A percentile compares a stretch with the other conserved stretches of the same genome.
Conservation (phyloP, 2,888 invertebrate genomes). For the Deilephila elpenor region DNA sequence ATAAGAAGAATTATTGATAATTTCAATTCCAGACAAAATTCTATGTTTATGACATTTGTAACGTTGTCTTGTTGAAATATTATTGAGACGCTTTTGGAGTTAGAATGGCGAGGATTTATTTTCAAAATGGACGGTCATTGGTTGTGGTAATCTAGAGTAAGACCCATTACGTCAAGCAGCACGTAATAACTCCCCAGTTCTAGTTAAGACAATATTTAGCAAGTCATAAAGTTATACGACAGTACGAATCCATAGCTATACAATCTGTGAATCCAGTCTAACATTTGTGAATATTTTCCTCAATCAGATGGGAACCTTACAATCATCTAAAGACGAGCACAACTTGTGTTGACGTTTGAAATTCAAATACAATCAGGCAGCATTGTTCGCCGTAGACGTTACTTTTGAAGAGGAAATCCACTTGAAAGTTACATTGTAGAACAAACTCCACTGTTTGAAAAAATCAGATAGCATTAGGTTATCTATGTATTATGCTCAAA, state of each 20-base stretch:
- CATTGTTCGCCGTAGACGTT: background rate
- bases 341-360: background rate
- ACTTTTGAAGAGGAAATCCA: background rate
- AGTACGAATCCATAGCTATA: too few species aligned
- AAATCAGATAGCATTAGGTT: background rate
- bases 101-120: background rate
- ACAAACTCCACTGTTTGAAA: background rate
- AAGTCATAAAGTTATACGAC: too few species aligned
- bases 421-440: background rate
- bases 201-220: too few species aligned
- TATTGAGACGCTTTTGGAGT: too few species aligned
- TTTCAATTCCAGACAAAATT: too few species aligned
- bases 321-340: background rate
- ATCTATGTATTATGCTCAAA: background rate
- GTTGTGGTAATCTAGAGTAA: too few species aligned
- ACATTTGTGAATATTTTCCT: background rate
- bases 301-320: background rate
- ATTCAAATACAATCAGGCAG: slow-evolving; percentile 6
- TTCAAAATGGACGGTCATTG: too few species aligned
- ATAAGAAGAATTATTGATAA: too few species aligned
- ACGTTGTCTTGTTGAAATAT: too few species aligned
- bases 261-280: background rate
- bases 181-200: too few species aligned
- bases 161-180: too few species aligned
- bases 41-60: too few species aligned